Conservation (phyloP, 2,888 invertebrate genomes). For the Norana najaformis region DNA sequence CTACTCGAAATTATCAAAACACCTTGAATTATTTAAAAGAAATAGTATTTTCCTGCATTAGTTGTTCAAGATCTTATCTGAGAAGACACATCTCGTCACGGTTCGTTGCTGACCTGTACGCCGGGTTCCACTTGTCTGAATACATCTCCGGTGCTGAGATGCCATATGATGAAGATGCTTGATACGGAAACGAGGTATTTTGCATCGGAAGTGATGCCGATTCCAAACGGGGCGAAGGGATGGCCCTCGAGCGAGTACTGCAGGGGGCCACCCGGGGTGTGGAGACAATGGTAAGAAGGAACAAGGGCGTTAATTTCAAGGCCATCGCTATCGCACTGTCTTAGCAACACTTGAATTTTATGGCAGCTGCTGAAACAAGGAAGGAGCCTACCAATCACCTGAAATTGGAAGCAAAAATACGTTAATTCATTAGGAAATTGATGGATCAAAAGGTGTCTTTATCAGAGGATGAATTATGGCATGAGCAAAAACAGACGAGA, state of each 20-base stretch:
- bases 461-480: too few species aligned
- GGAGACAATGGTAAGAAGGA: constrained; percentile 91
- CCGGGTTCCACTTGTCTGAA: constrained; percentile 85
- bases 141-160: constrained; percentile 90
- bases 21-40: background rate
- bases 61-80: background rate
- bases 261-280: constrained; percentile 96
- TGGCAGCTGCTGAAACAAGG: constrained; percentile 86
- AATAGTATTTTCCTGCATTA: background rate
- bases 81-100: background rate
- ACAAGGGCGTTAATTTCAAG: constrained; percentile 70
- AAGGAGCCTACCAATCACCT: constrained; percentile 84
- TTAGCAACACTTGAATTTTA: constrained; percentile 82
- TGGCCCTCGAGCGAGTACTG: constrained; percentile 98
- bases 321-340: constrained; percentile 88
- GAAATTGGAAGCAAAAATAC: constrained; percentile 68
- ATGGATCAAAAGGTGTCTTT: background rate
- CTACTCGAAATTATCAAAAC: background rate
- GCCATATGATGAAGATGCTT: constrained; percentile 95
- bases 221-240: constrained; percentile 77
- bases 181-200: constrained; percentile 88
- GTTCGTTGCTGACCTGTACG: constrained; percentile 63
- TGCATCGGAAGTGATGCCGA: constrained; percentile 58
- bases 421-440: background rate
- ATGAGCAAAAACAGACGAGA: too few species aligned